Evolutionary conservation across 2,888 invertebrate genomes (phyloP), one percentile per base, ranked within the genome.

Genomic region (Pollenia labialis): DNA sequence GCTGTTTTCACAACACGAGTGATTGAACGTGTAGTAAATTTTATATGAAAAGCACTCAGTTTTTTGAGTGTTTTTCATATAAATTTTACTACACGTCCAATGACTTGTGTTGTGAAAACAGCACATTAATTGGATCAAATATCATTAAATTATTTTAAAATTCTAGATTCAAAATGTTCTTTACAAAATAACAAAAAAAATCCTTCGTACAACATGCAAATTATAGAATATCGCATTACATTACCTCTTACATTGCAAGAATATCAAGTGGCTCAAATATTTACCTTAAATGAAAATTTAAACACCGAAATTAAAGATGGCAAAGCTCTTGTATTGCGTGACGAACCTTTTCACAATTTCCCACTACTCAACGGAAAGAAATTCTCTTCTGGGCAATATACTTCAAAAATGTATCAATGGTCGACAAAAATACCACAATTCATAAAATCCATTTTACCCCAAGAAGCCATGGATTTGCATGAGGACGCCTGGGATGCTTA

Each of bases 401-500:
- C 99, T 88, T 98, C 99, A 94, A 99, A 99, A 95, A 98, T 99
- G 91, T 99, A 99, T 94, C 99, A 99, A 93, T 95, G 99, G 95
- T 97, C 97, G 91, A 98, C 98, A 93, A 99, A 99, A 96, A 99
- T 99, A 91, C 99, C 99, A 85, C 95, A 96, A 72, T 97, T 98
- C 94, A 97, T 99, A 92, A 95, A 98, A 92, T 94, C 97, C 90
- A 94, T 99, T 92, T 97, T 98, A 89, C 99, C 99, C 54, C 98
- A 98, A 94, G 98, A 98, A 87, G 97, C 99, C 72, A 94, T 99
- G 92, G 98, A 99, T 94, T 97, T 99, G 76, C 98, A 99, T 93
- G 99, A 99, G 94, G 98, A 99, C 94, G 99, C 99, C 88, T 99
- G 99, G 99, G 99, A 99, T 94, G 99, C 99, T n/a, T 99, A 99